Evolutionary conservation across 2,888 invertebrate species (phyloP).

Genomic region (Oscheius myriophilus): DNA sequence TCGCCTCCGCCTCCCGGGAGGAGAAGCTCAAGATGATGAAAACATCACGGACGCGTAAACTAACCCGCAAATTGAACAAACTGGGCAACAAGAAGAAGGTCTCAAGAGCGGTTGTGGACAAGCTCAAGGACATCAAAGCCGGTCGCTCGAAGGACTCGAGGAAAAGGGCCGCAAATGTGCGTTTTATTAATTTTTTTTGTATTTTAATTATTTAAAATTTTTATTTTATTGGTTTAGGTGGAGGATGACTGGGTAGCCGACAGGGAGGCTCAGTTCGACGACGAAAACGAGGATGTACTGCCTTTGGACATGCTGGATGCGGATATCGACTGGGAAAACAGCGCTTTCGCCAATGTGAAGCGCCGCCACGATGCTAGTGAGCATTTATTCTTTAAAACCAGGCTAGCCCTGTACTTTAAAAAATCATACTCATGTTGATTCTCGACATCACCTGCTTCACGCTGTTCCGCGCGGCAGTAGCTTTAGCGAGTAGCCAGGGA

Average conservation of each 20-base stretch:
- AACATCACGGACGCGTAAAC: constrained; percentile 47
- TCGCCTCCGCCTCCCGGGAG: constrained; percentile 49
- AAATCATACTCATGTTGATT: too few relatives aligned
- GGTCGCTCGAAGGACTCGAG: constrained; percentile 40
- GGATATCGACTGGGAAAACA: constrained; percentile 62
- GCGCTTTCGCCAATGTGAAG: constrained; percentile 47
- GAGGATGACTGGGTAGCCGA: constrained; percentile 60
- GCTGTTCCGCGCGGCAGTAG: too few relatives aligned
- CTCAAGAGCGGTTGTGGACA: constrained; percentile 42
- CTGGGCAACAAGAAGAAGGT: constrained; percentile 48
- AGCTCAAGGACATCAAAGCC: constrained; percentile 48
- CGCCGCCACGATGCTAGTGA: constrained; percentile 35
- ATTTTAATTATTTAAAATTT: not conserved
- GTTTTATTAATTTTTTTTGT: constrained; percentile 4
- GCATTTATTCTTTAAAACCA: not conserved
- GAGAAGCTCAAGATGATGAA: constrained; percentile 56
- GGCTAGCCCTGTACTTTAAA: too few relatives aligned
- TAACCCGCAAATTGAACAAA: constrained; percentile 43
- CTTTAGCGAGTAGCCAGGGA: too few relatives aligned
- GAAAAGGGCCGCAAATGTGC: constrained; percentile 44
- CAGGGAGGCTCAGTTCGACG: constrained; percentile 44
- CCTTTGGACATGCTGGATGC: constrained; percentile 65
- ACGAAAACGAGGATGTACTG: constrained; percentile 53
- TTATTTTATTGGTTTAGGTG: constrained; percentile 40
- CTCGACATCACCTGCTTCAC: too few relatives aligned